These are phyloP conservation scores for Eurosta solidaginis DNA, from an alignment of 1,140 invertebrate species.

Conservation along the genomic window DNA sequence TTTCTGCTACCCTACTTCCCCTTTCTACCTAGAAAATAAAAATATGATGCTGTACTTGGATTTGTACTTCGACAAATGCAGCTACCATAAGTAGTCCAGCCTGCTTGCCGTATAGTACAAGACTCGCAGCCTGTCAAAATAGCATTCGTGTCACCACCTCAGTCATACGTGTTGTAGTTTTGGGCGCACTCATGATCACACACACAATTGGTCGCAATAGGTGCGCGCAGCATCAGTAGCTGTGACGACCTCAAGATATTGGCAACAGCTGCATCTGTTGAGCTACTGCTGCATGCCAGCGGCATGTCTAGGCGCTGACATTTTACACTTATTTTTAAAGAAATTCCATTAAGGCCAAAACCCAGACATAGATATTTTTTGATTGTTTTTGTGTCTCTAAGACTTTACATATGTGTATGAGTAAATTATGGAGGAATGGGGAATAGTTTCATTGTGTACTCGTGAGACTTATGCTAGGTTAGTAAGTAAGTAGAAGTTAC, in stretches of 20 bases:
- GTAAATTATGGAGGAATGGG: background rate
- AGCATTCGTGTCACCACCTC: background rate
- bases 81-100: no score
- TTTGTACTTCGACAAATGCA: background rate
- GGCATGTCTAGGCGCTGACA: background rate
- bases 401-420: no score
- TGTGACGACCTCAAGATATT: conserved; percentile 19
- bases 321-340: background rate
- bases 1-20: no score
- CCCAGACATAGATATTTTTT: background rate
- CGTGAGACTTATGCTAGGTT: no score
- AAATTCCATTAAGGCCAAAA: conserved; percentile 13
- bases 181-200: background rate
- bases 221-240: background rate
- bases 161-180: background rate
- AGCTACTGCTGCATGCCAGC: background rate
- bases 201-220: background rate
- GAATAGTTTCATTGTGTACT: no score
- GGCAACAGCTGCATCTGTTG: conserved; percentile 13
- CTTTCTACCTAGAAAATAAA: no score
- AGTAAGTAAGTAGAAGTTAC: no score
- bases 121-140: background rate
- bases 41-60: no score
- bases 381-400: no score
- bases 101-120: background rate